Conservation (phyloP, 2,888 invertebrate genomes). For the Alcis repandata region DNA sequence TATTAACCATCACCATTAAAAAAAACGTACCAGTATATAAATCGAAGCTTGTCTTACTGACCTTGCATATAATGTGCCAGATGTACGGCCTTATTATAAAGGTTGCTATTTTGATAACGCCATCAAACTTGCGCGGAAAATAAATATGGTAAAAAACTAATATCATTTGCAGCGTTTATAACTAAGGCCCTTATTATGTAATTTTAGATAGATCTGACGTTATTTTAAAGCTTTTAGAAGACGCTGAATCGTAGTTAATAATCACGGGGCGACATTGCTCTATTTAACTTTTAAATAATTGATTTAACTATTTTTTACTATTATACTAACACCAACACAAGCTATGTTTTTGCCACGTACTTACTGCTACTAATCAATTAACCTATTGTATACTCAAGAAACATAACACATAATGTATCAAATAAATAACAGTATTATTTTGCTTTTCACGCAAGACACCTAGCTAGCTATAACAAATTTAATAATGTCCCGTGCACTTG, state of each 20-base stretch:
- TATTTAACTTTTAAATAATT: not conserved
- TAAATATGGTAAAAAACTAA: no score
- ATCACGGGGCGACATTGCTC: not conserved
- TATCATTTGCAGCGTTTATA: no score
- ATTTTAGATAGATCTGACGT: slow-evolving; percentile 48
- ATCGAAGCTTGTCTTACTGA: slow-evolving; percentile 3
- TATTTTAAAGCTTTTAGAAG: slow-evolving; percentile 19
- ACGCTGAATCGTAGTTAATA: slow-evolving; percentile 18
- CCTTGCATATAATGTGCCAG: slow-evolving; percentile 54
- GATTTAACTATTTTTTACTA: not conserved
- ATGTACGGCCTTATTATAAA: slow-evolving; percentile 32
- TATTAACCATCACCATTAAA: not conserved
- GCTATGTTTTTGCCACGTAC: slow-evolving; percentile 27
- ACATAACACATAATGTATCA: slow-evolving; percentile 11
- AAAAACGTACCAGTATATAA: not conserved
- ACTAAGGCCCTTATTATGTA: slow-evolving; percentile 37
- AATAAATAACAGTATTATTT: slow-evolving; percentile 41
- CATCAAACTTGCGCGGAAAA: no score
- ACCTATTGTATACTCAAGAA: slow-evolving; percentile 9
- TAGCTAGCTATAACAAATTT: slow-evolving; percentile 1
- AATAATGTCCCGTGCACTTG: no score
- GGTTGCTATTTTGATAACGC: no score
- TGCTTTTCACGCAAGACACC: slow-evolving; percentile 5
- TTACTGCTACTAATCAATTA: slow-evolving; percentile 39
- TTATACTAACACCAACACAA: slow-evolving; percentile 12